A percentile compares a stretch with the other conserved stretches of the same genome.
phyloP scores from a whole-genome alignment of 30 jellyfish, hydroid and myxozoan genomes.

The Hydra vulgaris region DNA sequence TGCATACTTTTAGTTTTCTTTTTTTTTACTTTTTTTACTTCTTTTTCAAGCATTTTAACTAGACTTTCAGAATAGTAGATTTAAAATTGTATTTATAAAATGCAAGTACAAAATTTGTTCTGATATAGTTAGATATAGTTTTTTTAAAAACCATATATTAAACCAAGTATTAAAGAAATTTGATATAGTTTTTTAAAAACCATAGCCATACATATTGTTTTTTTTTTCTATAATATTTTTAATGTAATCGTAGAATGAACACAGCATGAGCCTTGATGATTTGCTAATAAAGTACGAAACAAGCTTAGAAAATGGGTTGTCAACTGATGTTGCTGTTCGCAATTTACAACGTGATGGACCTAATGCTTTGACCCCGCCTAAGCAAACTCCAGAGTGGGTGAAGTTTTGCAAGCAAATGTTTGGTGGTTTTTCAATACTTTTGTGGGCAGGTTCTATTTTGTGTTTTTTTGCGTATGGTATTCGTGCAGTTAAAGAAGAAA shows the following conservation, averaged over 20 bases:
- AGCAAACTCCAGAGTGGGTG: slow-evolving; percentile 84
- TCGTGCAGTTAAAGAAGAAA: slow-evolving; percentile 53
- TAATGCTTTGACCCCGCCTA: slow-evolving; percentile 96
- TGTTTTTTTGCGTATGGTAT: slow-evolving; percentile 94
- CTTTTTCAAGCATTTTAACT: no score
- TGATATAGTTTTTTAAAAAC: no score
- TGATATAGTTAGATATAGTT: no score
- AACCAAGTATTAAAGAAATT: no score
- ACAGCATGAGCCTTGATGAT: background rate
- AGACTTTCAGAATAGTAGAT: no score
- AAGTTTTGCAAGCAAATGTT: slow-evolving; percentile 72
- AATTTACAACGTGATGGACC: slow-evolving; percentile 91
- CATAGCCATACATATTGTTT: no score
- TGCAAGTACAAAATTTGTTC: no score
- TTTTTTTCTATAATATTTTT: no score
- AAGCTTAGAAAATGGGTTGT: slow-evolving; percentile 35
- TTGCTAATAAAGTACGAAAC: background rate
- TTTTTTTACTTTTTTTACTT: no score
- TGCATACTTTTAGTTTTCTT: no score
- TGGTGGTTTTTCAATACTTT: slow-evolving; percentile 92
- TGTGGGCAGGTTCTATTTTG: slow-evolving; percentile 87
- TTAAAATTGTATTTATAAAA: no score
- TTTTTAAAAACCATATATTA: no score
- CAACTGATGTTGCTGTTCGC: slow-evolving; percentile 67
- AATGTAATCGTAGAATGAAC: slow-evolving; percentile 13